Evolutionary conservation across 1,140 invertebrate genomes (phyloP), one percentile per base, ranked within the genome.

Genomic region (Philopotamus ludificatus): DNA sequence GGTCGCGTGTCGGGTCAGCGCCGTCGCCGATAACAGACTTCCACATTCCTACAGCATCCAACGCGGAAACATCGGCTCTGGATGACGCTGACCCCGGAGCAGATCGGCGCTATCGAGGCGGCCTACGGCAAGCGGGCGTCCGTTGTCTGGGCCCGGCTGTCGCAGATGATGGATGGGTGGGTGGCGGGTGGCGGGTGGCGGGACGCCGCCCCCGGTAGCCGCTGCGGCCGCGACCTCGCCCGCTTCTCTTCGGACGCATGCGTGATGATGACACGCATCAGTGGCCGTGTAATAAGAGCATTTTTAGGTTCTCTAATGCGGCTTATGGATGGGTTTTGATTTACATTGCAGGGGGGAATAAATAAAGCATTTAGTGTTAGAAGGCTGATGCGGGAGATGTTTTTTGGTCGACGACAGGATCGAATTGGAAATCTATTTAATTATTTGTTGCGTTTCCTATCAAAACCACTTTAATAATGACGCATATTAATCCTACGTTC

Each of bases 281-380:
- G 28, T 34, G 28, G 4, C 4, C 28, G 45, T 63, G 45, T 65
- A 65, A 69, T 69, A 69, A 69, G 53, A 63, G n/a, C 42, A 18
- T 63, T 65, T 70, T 63, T 70, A 70, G 60, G 60, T 66, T 53
- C 45, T 64, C 66, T 63, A 65, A 66, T 66, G 54, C 59, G 64
- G 60, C 64, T 63, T 63, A 60, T 26, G 60, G 53, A 62, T 39
- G 26, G 64, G 60, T 63, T 58, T 58, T 70, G 68, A 70, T 70
- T 70, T 70, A 66, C 68, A 70, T 66, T 66, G 10, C 12, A 28
- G 64, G 63, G 67, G 63, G 68, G 68, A 64, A 70, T 66, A 63
- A 70, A 66, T 70, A 70, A 68, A 70, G 64, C 65, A 65, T 70
- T 70, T 66, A 70, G 67, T 69, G 47, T 50, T 54, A 60, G 60